Base-by-base conservation (phyloP, 2,888 invertebrate species). In the Cephonodes hylas region DNA sequence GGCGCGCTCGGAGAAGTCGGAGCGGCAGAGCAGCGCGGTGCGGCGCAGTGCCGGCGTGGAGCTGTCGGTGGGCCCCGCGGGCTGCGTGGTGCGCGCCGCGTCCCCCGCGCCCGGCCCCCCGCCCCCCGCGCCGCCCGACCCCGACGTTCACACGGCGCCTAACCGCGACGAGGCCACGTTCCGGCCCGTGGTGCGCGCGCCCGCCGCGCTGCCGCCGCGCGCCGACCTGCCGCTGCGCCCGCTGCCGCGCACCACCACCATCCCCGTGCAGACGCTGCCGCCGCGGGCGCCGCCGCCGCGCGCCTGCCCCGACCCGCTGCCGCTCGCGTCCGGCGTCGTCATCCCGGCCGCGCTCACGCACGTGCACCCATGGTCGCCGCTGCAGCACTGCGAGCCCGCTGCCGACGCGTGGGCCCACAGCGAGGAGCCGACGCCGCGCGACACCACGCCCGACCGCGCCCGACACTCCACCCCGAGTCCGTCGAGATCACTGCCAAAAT, bases 31-130 rank as follows among this genome's bases (percentile, higher is more conserved):
- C 89, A 87, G 69, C 87, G 88, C 48, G 63, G 58, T 58, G 91
- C 84, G 84, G 85, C 89, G 80, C 86, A 86, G 70, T 83, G 79
- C 88, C 86, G 75, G 89, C 88, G 93, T 95, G 81, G 93, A 93
- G 80, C 95, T 95, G 86, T 95, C 96, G 70, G 96, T 96, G 79
- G 96, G 95, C 91, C 96, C 96, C 61, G 88, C 95, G 81, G 96
- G 96, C 74, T 95, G 95, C 64, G 96, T 96, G 72, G 94, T 94
- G 81, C 63, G 94, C 87, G 93, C 89, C 62, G 63, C 85, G 70
- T 64, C 73, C 78, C 66, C 88, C 84, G 66, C 86, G 86, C 70
- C 88, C 66, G 86, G 88, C 65, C 13, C 38, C 63, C 93, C 87
- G 93, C 89, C 62, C 71, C 64, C 73, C 79, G 66, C 88, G 84